Evolutionary conservation across 2,888 invertebrate genomes (phyloP).

Genomic region (Gymnoscelis rufifasciata): DNA sequence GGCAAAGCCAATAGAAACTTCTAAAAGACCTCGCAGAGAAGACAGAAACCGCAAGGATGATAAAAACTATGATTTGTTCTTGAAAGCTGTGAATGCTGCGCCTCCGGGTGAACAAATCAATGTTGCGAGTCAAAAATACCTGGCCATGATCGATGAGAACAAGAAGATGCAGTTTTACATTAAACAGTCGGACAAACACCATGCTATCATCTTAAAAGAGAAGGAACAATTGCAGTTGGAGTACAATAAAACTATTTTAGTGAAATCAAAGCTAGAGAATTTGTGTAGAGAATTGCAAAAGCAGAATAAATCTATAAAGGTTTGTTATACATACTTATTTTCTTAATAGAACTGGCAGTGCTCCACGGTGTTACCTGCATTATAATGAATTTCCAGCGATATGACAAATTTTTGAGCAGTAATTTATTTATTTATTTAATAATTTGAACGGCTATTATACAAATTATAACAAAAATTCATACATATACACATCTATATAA

Average conservation of each 20-base stretch:
- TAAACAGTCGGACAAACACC: slow-evolving; percentile 81
- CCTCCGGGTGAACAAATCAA: slow-evolving; percentile 82
- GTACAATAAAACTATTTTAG: slow-evolving; percentile 88
- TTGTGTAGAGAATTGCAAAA: slow-evolving; percentile 95
- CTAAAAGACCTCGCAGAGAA: slow-evolving; percentile 64
- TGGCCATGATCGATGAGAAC: slow-evolving; percentile 86
- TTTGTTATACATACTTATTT: too few relatives aligned
- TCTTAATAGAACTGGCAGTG: too few relatives aligned
- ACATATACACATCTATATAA: too few relatives aligned
- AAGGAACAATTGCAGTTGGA: slow-evolving; percentile 91
- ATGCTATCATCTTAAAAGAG: slow-evolving; percentile 82
- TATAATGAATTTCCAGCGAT: too few relatives aligned
- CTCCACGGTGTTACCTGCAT: too few relatives aligned
- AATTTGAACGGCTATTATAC: too few relatives aligned
- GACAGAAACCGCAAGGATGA: slow-evolving; percentile 74
- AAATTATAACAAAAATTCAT: too few relatives aligned
- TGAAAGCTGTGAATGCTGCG: slow-evolving; percentile 79
- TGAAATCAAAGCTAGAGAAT: slow-evolving; percentile 91
- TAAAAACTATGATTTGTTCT: slow-evolving; percentile 82
- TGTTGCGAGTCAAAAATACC: slow-evolving; percentile 85
- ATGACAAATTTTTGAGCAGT: too few relatives aligned
- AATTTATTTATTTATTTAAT: too few relatives aligned
- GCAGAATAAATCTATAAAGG: slow-evolving; percentile 94
- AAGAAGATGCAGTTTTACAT: slow-evolving; percentile 78
- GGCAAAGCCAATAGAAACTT: slow-evolving; percentile 36